A percentile compares a stretch with the other conserved stretches of the same genome.
Conservation (phyloP, 1,140 invertebrate species). For the Zophobas atratus region DNA sequence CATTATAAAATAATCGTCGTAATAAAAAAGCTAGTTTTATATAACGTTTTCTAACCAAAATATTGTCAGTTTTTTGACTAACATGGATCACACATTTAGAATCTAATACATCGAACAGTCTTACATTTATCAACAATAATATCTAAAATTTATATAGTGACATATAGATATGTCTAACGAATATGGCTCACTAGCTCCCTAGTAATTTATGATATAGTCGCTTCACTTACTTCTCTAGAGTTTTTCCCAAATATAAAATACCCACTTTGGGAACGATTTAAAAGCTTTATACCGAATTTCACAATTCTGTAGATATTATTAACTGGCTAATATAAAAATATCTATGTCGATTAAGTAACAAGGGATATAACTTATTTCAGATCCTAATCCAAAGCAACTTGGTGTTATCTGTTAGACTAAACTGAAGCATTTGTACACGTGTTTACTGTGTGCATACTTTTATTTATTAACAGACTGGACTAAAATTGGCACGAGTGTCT, state of each 20-base stretch:
- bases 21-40: slow-evolving; percentile 31
- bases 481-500: not conserved
- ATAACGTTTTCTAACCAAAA: slow-evolving; percentile 33
- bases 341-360: not conserved
- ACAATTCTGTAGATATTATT: slow-evolving; percentile 40
- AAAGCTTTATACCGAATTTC: slow-evolving; percentile 41
- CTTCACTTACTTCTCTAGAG: slow-evolving; percentile 16
- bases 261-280: slow-evolving; percentile 17
- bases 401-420: slow-evolving; percentile 26
- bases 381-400: slow-evolving; percentile 27
- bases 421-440: slow-evolving; percentile 18
- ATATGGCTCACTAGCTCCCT: slow-evolving; percentile 43
- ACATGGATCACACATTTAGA: slow-evolving; percentile 50
- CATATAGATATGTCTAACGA: slow-evolving; percentile 52
- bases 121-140: slow-evolving; percentile 51
- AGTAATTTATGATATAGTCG: slow-evolving; percentile 42
- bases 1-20: slow-evolving; percentile 28
- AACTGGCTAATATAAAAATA: slow-evolving; percentile 19
- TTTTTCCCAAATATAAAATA: slow-evolving; percentile 3
- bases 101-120: slow-evolving; percentile 45
- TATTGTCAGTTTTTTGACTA: slow-evolving; percentile 50
- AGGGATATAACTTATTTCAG: not conserved
- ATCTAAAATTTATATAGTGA: slow-evolving; percentile 46
- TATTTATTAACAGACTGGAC: slow-evolving; percentile 3
- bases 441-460: not conserved